Evolutionary conservation across 1,140 invertebrate genomes (phyloP).

Genomic region (Anoplophora glabripennis): DNA sequence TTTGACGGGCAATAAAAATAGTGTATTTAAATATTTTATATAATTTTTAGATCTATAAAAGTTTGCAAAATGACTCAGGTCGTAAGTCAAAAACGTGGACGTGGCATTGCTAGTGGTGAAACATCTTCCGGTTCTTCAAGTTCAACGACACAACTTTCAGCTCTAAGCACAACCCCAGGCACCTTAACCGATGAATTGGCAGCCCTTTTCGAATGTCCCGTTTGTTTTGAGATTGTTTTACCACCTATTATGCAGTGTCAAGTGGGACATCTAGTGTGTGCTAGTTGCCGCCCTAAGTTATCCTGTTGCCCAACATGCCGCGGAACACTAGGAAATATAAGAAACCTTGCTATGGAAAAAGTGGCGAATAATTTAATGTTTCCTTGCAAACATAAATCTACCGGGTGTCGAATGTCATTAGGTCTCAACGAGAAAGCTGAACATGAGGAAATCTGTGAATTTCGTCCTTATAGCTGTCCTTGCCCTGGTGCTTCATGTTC

Average conservation of each 20-base stretch:
- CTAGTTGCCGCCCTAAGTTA: conserved; percentile 93
- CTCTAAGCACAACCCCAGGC: conserved; percentile 43
- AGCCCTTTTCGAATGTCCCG: conserved; percentile 97
- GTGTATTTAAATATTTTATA: no score
- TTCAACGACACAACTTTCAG: conserved; percentile 30
- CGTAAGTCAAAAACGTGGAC: conserved; percentile 32
- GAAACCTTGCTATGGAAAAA: conserved; percentile 99
- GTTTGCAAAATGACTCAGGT: conserved; percentile 32
- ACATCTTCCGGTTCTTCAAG: conserved; percentile 28
- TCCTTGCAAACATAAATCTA: conserved; percentile 97
- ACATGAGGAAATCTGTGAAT: conserved; percentile 98
- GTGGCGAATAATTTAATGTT: conserved; percentile 97
- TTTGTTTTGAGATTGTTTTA: conserved; percentile 99
- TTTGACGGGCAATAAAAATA: no score
- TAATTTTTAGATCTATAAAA: no score
- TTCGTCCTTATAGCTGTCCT: conserved; percentile 94
- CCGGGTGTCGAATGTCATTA: conserved; percentile 90
- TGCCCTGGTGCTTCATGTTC: conserved; percentile 98
- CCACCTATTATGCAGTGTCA: conserved; percentile 92
- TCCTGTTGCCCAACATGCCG: conserved; percentile 97
- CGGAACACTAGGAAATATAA: conserved; percentile 93
- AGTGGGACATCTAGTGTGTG: conserved; percentile 87
- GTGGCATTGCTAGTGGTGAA: conserved; percentile 32
- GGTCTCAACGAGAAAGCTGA: conserved; percentile 96
- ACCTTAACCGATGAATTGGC: conserved; percentile 83